phyloP scores from a whole-genome alignment of 1,140 invertebrate species.

The Cotesia chilonis region DNA sequence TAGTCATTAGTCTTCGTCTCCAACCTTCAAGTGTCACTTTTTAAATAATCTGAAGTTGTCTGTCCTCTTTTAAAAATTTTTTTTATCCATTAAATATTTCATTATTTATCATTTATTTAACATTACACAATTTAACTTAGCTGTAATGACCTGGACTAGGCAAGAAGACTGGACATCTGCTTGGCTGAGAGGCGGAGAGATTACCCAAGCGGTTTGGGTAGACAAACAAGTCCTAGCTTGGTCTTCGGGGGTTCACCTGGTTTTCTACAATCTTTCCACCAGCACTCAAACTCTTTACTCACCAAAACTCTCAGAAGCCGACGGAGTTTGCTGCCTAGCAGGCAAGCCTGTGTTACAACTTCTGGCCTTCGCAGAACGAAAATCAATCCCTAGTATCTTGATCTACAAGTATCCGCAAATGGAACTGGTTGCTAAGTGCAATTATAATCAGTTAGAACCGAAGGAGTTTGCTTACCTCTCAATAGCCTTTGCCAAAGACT shows the following conservation, averaged over 20 bases:
- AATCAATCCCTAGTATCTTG: constrained; percentile 50
- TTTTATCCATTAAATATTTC: neutral
- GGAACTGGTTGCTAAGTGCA: constrained; percentile 51
- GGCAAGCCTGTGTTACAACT: constrained; percentile 44
- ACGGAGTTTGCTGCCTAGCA: constrained; percentile 54
- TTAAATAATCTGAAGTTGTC: constrained; percentile 13
- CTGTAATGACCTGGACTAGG: neutral
- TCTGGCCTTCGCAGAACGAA: constrained; percentile 57
- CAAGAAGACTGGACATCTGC: constrained; percentile 41
- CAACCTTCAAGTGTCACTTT: neutral
- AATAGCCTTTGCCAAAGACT: constrained; percentile 51
- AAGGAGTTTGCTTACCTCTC: constrained; percentile 47
- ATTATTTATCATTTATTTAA: neutral
- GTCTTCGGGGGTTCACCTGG: constrained; percentile 52
- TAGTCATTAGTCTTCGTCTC: constrained; percentile 23
- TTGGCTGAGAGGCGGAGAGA: constrained; percentile 56
- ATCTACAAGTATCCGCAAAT: constrained; percentile 56
- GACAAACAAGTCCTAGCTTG: constrained; percentile 55
- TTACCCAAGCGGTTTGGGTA: constrained; percentile 56
- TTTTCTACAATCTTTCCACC: constrained; percentile 52
- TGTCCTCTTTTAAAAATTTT: too few species aligned
- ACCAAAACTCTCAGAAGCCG: constrained; percentile 42
- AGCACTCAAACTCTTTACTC: constrained; percentile 42
- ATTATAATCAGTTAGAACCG: constrained; percentile 24
- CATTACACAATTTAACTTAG: neutral